Evolutionary conservation across 2,113 vertebrate species (phyloP), one percentile per base, ranked within the genome.

Genomic region (Apus apus): DNA sequence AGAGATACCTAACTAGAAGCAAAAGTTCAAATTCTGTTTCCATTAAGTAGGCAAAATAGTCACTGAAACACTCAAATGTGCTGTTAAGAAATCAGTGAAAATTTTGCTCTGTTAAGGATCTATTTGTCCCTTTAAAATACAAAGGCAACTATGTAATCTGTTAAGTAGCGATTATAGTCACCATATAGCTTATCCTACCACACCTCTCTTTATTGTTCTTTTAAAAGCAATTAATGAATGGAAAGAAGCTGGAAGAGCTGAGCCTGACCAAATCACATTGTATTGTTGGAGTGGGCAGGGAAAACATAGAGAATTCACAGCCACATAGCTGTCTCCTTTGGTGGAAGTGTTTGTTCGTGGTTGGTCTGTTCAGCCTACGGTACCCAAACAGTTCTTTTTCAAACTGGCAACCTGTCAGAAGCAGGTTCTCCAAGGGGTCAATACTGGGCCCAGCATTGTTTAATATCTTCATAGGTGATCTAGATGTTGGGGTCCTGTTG

Each of bases 191-290:
- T 29, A 64, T 22, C 6, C 27, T 29, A 17, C 38, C 26, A 72
- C 32, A n/a, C 4, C 58, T 90, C 5, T 34, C 34, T 79, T 81
- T 71, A 46, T 7, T 77, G 3, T 12, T 78, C 58, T 20, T 15
- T 53, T 66, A 71, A 71, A 74, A 56, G 60, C 19, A 67, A 0
- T 27, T 64, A 8, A 29, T 0, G 0, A 68, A 43, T 13, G 8
- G 38, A 58, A 90, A 53, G 60, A 77, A 60, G 2, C 20, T 30
- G 6, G 22, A 18, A 67, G 6, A 82, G 3, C 17, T 48, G n/a
- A 81, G 7, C 21, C 12, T 58, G 23, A 43, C 6, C 2, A 34
- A n/a, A 71, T n/a, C 5, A 5, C 13, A 17, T 22, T 60, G 13
- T 19, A 10, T 18, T 25, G 7, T 9, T 67, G 38, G 15, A 62